phyloP scores from a whole-genome alignment of 2,888 invertebrate genomes.

The Oconnorella tubifera region DNA sequence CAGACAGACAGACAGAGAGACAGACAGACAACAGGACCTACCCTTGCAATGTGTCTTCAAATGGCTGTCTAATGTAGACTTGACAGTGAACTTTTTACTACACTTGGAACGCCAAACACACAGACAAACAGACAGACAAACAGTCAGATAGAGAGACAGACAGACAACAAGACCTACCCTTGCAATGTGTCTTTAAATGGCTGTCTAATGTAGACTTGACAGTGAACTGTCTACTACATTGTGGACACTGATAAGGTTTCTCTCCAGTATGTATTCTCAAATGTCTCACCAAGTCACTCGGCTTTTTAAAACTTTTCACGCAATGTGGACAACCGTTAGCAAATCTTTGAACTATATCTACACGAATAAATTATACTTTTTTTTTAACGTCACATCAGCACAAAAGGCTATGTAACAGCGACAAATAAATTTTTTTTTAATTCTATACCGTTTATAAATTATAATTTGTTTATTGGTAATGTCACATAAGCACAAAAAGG shows the following conservation, averaged over 20 bases:
- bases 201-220: conserved; percentile 56
- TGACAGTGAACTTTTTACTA: conserved; percentile 54
- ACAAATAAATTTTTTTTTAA: no score
- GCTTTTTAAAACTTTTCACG: conserved; percentile 57
- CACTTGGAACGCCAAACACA: conserved; percentile 31
- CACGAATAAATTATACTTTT: no score
- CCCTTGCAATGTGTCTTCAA: conserved; percentile 51
- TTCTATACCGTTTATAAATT: no score
- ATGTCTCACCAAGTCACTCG: conserved; percentile 57
- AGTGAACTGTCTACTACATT: conserved; percentile 54
- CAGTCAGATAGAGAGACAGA: no score
- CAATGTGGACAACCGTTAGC: conserved; percentile 53
- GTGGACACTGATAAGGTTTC: conserved; percentile 17
- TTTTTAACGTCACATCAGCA: no score
- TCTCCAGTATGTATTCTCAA: conserved; percentile 58
- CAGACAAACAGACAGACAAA: no score
- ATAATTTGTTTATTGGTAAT: no score
- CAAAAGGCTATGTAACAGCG: no score
- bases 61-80: conserved; percentile 56
- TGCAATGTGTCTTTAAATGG: conserved; percentile 55
- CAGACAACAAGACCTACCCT: conserved; percentile 30
- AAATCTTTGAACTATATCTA: conserved; percentile 7
- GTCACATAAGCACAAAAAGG: no score
- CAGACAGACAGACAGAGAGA: no score
- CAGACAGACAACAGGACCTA: no score